These are phyloP conservation scores for Aptenodytes forsteri DNA, from an alignment of 2,113 vertebrate genomes.

Conservation along the genomic window DNA sequence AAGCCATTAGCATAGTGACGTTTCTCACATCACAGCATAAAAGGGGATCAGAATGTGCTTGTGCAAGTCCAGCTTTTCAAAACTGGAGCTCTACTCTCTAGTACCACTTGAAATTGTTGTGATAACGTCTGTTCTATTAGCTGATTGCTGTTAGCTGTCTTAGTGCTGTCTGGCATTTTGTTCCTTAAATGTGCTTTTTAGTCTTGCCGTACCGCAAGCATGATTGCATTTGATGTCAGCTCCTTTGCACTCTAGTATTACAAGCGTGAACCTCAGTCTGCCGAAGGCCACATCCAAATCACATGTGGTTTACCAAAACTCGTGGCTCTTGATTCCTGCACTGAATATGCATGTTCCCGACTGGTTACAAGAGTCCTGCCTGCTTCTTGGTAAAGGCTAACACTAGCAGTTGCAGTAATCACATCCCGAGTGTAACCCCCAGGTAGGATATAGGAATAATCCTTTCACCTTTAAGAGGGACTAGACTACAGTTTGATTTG, in stretches of 20 bases:
- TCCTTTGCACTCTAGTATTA: not conserved
- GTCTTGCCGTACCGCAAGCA: not conserved
- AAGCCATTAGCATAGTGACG: not conserved
- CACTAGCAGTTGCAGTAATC: not conserved
- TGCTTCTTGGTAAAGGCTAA: not conserved
- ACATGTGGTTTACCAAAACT: not conserved
- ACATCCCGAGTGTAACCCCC: not conserved
- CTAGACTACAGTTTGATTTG: not conserved
- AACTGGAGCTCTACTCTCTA: not conserved
- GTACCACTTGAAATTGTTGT: not conserved
- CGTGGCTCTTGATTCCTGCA: not conserved
- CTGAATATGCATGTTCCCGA: fast-evolving
- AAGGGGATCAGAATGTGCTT: not conserved
- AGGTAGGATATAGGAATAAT: not conserved
- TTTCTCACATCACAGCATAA: not conserved
- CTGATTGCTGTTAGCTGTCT: not conserved
- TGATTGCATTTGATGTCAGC: not conserved
- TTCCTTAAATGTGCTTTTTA: not conserved
- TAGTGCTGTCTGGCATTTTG: not conserved
- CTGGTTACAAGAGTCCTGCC: not conserved
- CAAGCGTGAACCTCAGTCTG: fast-evolving
- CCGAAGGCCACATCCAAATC: not conserved
- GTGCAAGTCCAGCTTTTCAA: not conserved
- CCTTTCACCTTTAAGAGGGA: not conserved
- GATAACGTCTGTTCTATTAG: not conserved